phyloP scores from a whole-genome alignment of 35 echinoderm and acorn worm species.

The Diadema setosum region DNA sequence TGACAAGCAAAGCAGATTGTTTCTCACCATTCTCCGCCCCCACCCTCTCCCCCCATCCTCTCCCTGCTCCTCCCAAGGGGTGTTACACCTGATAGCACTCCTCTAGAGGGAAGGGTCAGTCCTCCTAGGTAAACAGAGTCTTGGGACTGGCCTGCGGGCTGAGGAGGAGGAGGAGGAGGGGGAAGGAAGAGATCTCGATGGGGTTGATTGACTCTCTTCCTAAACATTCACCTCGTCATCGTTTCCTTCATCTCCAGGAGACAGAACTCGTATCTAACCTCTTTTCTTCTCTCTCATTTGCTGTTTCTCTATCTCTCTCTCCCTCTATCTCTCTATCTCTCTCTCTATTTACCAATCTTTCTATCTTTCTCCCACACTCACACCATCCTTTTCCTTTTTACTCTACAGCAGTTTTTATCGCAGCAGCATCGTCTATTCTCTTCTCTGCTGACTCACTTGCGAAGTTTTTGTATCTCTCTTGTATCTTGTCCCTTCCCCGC shows the following conservation, averaged over 20 bases:
- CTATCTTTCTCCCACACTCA: background rate
- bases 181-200: slow-evolving; percentile 11
- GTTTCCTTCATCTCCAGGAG: background rate
- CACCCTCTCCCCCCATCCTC: too few species aligned
- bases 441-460: too few species aligned
- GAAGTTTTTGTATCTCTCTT: too few species aligned
- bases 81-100: background rate
- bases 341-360: background rate
- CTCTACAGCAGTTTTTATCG: background rate
- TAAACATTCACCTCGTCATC: background rate
- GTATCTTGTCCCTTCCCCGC: too few species aligned
- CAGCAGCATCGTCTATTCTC: background rate
- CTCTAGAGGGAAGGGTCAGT: background rate
- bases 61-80: background rate
- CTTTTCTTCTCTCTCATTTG: background rate
- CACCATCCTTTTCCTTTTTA: background rate
- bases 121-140: background rate
- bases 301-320: background rate
- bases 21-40: too few species aligned
- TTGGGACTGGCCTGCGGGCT: background rate
- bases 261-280: too few species aligned
- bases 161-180: slow-evolving; percentile 10
- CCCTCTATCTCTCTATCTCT: background rate
- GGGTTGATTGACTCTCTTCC: background rate
- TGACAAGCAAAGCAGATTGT: too few species aligned